These are phyloP conservation scores for Nematostella vectensis DNA, from an alignment of 92 coral and sea anemone genomes.

Conservation along the genomic window DNA sequence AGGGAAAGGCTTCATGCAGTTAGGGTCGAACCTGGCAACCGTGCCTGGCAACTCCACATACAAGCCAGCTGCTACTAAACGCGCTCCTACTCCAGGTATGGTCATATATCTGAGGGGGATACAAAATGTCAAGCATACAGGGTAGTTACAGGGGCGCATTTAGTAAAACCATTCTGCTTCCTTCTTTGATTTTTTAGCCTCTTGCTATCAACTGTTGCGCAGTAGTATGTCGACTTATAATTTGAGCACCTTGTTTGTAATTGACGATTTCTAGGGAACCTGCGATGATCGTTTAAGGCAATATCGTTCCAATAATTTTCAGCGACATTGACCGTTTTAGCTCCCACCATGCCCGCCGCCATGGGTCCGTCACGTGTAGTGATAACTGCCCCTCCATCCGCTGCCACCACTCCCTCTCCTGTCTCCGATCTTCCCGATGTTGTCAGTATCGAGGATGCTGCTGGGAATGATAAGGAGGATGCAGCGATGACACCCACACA, in stretches of 20 bases:
- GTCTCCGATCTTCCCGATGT: background rate
- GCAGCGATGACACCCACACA: constrained; percentile 1
- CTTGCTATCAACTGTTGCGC: too few relatives aligned
- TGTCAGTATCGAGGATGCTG: background rate
- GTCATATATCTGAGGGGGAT: background rate
- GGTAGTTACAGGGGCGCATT: too few relatives aligned
- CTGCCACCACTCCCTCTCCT: background rate
- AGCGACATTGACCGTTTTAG: too few relatives aligned
- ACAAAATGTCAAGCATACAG: background rate
- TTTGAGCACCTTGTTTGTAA: too few relatives aligned
- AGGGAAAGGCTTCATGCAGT: constrained; percentile 30
- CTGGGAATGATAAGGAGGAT: too few relatives aligned
- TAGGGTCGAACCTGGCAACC: constrained; percentile 8
- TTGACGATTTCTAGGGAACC: too few relatives aligned
- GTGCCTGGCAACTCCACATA: background rate
- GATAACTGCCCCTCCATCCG: background rate
- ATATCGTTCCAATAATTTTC: too few relatives aligned
- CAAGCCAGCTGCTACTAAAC: background rate
- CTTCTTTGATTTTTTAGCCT: too few relatives aligned
- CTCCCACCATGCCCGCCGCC: background rate
- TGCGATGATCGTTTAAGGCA: too few relatives aligned
- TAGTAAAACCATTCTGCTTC: too few relatives aligned
- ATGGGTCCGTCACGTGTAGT: background rate
- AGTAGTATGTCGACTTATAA: too few relatives aligned
- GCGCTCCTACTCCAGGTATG: background rate